Conservation (phyloP, 1,140 invertebrate species). For the Oscheius sp. region DNA sequence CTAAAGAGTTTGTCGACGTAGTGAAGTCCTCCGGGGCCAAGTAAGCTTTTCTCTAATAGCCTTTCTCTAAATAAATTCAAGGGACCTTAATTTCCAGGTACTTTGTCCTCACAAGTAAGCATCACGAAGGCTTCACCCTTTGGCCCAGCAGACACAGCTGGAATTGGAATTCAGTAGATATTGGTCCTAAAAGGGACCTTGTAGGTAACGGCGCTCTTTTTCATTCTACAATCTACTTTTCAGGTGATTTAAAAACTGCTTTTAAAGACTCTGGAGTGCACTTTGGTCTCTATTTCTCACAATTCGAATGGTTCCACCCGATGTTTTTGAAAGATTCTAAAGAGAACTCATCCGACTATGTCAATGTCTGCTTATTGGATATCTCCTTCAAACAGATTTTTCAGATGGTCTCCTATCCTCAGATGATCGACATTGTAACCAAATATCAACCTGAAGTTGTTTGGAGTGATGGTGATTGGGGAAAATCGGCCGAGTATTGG, state of each 20-base stretch:
- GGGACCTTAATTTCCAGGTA: slow-evolving; percentile 74
- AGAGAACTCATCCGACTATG: slow-evolving; percentile 17
- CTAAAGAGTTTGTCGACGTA: slow-evolving; percentile 47
- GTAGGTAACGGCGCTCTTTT: slow-evolving; percentile 66
- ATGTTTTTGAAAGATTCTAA: slow-evolving; percentile 17
- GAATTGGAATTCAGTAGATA: slow-evolving; percentile 83
- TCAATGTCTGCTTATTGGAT: neutral
- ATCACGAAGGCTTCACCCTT: slow-evolving; percentile 85
- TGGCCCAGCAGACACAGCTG: slow-evolving; percentile 82
- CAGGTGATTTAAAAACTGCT: slow-evolving; percentile 66
- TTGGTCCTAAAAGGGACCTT: slow-evolving; percentile 79
- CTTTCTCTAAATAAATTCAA: slow-evolving; percentile 3
- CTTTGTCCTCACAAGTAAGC: slow-evolving; percentile 84
- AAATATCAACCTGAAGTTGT: slow-evolving; percentile 81
- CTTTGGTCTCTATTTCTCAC: slow-evolving; percentile 64
- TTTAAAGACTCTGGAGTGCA: slow-evolving; percentile 60
- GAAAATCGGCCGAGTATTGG: slow-evolving; percentile 70
- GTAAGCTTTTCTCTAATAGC: slow-evolving; percentile 18
- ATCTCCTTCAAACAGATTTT: neutral
- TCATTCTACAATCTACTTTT: slow-evolving; percentile 70
- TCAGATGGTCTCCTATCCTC: slow-evolving; percentile 64
- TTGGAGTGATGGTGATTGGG: slow-evolving; percentile 82
- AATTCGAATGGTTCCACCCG: slow-evolving; percentile 63
- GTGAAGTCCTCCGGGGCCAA: slow-evolving; percentile 54
- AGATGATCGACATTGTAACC: slow-evolving; percentile 68